phyloP scores from a whole-genome alignment of 2,797 vertebrate species.

The Chaetophractus vellerosus region DNA sequence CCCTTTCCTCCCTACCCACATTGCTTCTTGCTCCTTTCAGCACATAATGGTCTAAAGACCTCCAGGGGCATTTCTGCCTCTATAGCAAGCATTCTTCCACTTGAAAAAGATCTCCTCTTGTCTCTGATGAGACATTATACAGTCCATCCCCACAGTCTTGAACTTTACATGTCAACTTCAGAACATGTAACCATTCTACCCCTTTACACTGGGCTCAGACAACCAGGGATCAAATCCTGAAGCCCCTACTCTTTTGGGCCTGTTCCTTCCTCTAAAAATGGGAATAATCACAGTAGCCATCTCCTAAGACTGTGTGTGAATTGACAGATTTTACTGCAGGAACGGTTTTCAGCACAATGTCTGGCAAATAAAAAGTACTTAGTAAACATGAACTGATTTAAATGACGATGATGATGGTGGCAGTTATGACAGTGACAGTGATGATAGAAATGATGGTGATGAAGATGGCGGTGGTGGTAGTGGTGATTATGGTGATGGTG shows the following conservation, averaged over 20 bases:
- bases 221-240: not conserved
- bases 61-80: not conserved
- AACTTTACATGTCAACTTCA: not conserved
- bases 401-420: not conserved
- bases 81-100: not conserved
- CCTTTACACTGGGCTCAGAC: not conserved
- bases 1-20: not conserved
- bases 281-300: not conserved
- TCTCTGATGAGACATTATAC: not conserved
- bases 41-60: not conserved
- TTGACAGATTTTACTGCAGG: not conserved
- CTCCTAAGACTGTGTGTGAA: not conserved
- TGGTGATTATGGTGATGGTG: not conserved
- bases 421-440: accelerated
- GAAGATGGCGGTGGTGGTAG: too few species aligned
- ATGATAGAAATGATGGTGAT: too few species aligned
- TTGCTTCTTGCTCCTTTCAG: not conserved
- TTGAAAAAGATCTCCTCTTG: not conserved
- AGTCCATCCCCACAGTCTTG: not conserved
- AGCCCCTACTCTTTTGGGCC: not conserved
- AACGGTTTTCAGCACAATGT: not conserved
- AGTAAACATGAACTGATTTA: not conserved
- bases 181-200: not conserved
- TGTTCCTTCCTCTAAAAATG: not conserved
- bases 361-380: not conserved